Percentiles rank a stretch among this genome's conserved stretches.
Evolutionary conservation across 2,113 vertebrate species (phyloP).

Genomic region (Neomonachus schauinslandi): DNA sequence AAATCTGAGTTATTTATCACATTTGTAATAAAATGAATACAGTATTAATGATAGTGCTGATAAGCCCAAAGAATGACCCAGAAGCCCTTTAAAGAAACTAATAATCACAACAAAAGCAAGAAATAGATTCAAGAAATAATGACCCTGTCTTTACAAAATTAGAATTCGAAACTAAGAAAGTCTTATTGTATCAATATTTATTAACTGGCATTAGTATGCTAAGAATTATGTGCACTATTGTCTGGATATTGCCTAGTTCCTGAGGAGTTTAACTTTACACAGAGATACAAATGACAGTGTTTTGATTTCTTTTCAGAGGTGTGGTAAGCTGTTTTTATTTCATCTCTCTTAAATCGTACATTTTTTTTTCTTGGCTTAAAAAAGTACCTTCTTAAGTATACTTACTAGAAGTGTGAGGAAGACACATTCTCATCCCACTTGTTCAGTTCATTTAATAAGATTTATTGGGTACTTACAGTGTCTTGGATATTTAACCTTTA

Average conservation of each 20-base stretch:
- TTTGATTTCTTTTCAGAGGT: neutral
- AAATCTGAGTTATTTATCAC: neutral
- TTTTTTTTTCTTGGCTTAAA: neutral
- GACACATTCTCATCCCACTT: neutral
- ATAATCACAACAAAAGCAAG: neutral
- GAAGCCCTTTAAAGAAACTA: neutral
- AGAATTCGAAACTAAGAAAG: neutral
- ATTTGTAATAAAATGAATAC: constrained; percentile 30
- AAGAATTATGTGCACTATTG: neutral
- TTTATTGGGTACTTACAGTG: neutral
- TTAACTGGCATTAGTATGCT: neutral
- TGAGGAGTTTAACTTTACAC: neutral
- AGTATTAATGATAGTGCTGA: neutral
- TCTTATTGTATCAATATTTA: constrained; percentile 35
- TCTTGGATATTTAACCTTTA: neutral
- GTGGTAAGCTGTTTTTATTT: constrained; percentile 46
- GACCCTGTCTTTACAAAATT: neutral
- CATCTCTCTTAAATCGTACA: neutral
- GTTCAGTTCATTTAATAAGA: neutral
- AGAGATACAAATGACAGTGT: neutral
- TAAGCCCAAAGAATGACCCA: neutral
- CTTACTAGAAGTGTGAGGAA: neutral
- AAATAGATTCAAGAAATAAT: neutral
- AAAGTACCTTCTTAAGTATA: neutral
- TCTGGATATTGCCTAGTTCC: constrained; percentile 15